Evolutionary conservation across 2,888 invertebrate species (phyloP).

Genomic region (Aquatica leii): DNA sequence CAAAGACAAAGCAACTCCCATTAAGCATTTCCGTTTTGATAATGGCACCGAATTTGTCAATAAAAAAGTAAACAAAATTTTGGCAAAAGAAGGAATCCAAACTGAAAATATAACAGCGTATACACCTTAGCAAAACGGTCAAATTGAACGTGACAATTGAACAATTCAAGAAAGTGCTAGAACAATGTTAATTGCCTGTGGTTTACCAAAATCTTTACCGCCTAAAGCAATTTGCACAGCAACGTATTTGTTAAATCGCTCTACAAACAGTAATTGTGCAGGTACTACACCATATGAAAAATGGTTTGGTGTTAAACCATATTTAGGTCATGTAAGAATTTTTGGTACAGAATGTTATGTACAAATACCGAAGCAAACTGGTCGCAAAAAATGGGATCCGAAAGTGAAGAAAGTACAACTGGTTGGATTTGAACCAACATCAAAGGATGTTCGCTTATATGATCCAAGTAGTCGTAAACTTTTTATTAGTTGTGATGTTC

Average conservation of each 20-base stretch:
- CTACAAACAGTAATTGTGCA: neutral
- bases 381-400: slow-evolving; percentile 4
- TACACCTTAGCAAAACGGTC: neutral
- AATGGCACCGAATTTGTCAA: neutral
- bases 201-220: neutral
- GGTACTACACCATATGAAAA: slow-evolving; percentile 2
- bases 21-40: slow-evolving; percentile 3
- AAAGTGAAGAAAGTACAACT: neutral
- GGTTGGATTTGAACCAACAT: too few species aligned
- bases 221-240: neutral
- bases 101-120: slow-evolving; percentile 4
- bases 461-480: neutral
- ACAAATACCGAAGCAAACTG: neutral
- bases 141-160: neutral
- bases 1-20: neutral
- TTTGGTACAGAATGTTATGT: neutral
- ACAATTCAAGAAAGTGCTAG: slow-evolving; percentile 1
- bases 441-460: neutral
- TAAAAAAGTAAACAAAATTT: neutral
- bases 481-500: slow-evolving; percentile 7
- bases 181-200: neutral
- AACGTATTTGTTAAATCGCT: slow-evolving; percentile 3
- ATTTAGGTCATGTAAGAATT: neutral
- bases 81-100: neutral
- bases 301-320: slow-evolving; percentile 4